Conservation (phyloP, 1,140 invertebrate species). For the Diorhabda sublineata region DNA sequence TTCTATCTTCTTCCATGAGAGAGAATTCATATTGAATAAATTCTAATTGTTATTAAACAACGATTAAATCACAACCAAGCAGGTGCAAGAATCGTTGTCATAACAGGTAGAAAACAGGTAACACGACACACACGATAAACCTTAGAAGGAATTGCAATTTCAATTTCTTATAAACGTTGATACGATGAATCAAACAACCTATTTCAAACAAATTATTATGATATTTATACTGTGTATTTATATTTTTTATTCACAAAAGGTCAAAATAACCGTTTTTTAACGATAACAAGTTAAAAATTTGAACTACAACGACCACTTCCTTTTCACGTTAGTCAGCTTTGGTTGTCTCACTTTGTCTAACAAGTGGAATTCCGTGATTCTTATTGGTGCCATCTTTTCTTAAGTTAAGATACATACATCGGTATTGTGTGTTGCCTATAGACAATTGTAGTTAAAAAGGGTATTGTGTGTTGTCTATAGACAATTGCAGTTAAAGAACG, state of each 20-base stretch:
- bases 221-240: too few relatives aligned
- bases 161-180: too few relatives aligned
- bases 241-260: too few relatives aligned
- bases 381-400: background rate
- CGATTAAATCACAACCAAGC: background rate
- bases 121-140: background rate
- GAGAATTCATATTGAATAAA: background rate
- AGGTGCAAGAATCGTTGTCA: slow-evolving; percentile 10
- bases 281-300: background rate
- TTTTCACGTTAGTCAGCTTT: background rate
- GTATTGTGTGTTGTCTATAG: background rate
- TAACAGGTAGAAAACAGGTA: slow-evolving; percentile 12
- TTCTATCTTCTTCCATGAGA: slow-evolving; percentile 46
- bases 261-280: too few relatives aligned
- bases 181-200: too few relatives aligned
- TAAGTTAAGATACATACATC: background rate
- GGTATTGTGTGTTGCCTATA: background rate
- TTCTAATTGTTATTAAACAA: background rate
- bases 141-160: too few relatives aligned
- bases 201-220: too few relatives aligned
- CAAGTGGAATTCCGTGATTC: background rate
- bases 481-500: too few relatives aligned
- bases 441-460: too few relatives aligned
- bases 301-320: background rate
- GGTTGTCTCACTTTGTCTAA: background rate